Percentiles rank a stretch among this genome's conserved stretches.
Evolutionary conservation across 2,888 invertebrate species (phyloP).

Genomic region (Xestoiulus laeticollis): DNA sequence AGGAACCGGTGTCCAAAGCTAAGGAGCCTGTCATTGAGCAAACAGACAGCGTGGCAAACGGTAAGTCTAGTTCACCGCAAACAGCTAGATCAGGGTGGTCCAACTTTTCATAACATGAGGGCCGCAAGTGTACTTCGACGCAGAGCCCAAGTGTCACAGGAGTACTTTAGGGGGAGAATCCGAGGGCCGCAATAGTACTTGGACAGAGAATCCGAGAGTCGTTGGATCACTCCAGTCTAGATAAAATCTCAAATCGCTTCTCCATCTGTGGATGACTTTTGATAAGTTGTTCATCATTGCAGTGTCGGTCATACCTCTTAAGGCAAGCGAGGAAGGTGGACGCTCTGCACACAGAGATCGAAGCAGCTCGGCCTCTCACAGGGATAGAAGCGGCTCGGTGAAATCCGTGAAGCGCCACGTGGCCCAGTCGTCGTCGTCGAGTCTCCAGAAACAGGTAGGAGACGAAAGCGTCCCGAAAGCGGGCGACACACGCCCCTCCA

Average conservation of each 20-base stretch:
- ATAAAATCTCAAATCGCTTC: not conserved
- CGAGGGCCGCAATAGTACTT: no score
- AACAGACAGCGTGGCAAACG: not conserved
- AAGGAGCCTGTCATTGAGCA: not conserved
- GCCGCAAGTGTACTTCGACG: no score
- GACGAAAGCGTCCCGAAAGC: not conserved
- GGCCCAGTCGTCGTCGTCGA: constrained; percentile 41
- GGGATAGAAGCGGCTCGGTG: constrained; percentile 46
- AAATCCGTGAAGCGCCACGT: constrained; percentile 49
- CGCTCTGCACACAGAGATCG: not conserved
- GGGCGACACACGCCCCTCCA: not conserved
- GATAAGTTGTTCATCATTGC: not conserved
- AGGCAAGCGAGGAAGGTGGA: not conserved
- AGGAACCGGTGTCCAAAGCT: not conserved
- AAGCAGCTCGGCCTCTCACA: not conserved
- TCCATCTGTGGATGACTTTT: not conserved
- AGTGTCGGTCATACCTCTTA: not conserved
- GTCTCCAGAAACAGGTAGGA: constrained; percentile 53
- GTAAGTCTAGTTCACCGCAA: not conserved
- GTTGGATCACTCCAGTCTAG: no score
- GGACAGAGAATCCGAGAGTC: no score
- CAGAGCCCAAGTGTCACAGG: no score
- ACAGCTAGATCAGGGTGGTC: no score
- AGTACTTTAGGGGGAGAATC: no score
- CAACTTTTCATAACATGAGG: no score